phyloP scores from a whole-genome alignment of 35 echinoderm and acorn worm genomes.

The Stichopus chloronotus region DNA sequence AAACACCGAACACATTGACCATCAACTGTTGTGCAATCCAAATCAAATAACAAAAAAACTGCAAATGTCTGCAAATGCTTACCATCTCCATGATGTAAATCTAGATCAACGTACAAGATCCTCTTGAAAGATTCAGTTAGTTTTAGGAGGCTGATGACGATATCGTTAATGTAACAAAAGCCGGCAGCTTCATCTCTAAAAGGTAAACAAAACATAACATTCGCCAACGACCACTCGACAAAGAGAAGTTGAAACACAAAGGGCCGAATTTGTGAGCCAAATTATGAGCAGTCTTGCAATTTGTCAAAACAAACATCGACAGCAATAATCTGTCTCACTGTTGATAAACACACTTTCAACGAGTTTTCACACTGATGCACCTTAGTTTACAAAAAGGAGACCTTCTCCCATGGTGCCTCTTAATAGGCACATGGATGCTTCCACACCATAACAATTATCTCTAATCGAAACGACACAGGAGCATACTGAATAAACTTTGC shows the following conservation, averaged over 20 bases:
- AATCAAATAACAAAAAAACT: no score
- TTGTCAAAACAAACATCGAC: background rate
- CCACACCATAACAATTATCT: no score
- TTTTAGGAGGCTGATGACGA: conserved; percentile 86
- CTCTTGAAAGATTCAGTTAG: conserved; percentile 85
- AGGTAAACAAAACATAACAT: conserved; percentile 26
- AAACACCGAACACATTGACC: no score
- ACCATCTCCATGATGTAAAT: conserved; percentile 98
- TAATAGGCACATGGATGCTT: no score
- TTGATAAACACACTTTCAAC: no score
- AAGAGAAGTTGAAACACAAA: background rate
- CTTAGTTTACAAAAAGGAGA: no score
- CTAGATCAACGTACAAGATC: conserved; percentile 86
- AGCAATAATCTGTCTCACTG: background rate
- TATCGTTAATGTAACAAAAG: conserved; percentile 95
- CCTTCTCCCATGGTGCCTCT: no score
- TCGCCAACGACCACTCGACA: background rate
- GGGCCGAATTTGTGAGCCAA: background rate
- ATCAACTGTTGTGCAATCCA: no score
- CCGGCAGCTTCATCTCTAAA: conserved; percentile 93
- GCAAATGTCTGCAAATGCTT: background rate
- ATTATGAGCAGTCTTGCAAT: background rate
- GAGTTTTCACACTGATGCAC: no score
- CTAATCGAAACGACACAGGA: no score
- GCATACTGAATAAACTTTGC: no score